Conservation (phyloP, 2,113 vertebrate genomes). For the Sebastes fasciatus region DNA sequence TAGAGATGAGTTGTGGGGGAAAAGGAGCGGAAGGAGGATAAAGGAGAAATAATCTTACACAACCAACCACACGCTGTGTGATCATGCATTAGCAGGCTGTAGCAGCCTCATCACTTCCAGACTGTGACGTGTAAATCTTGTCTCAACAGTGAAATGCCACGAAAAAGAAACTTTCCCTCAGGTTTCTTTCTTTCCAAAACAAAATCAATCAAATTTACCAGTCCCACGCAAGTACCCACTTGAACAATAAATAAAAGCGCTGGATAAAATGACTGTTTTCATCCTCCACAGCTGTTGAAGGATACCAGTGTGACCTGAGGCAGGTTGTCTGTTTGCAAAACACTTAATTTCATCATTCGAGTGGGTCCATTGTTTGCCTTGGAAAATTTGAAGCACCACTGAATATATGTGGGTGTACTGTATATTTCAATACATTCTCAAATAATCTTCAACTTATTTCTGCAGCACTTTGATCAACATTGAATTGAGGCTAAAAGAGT, state of each 20-base stretch:
- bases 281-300: neutral
- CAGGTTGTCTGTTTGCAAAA: too few relatives aligned
- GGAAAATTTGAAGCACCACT: too few relatives aligned
- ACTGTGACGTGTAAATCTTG: neutral
- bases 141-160: conserved; percentile 2
- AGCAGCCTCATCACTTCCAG: conserved; percentile 15
- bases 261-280: neutral
- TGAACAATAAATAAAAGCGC: neutral
- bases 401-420: neutral
- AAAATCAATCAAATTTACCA: neutral
- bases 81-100: neutral
- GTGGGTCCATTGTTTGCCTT: neutral
- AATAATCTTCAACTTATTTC: neutral
- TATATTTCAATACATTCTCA: neutral
- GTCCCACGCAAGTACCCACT: neutral
- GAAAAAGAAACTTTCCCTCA: conserved; percentile 9
- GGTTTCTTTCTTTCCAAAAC: neutral
- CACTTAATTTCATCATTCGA: neutral
- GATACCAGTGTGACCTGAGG: neutral
- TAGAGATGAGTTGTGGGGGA: neutral
- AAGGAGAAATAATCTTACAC: neutral
- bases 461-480: neutral
- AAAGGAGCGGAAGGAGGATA: neutral
- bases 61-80: neutral
- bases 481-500: neutral